Evolutionary conservation across 2,888 invertebrate species (phyloP), one percentile per base, ranked within the genome.

Genomic region (Leptinotarsa tumamoca): DNA sequence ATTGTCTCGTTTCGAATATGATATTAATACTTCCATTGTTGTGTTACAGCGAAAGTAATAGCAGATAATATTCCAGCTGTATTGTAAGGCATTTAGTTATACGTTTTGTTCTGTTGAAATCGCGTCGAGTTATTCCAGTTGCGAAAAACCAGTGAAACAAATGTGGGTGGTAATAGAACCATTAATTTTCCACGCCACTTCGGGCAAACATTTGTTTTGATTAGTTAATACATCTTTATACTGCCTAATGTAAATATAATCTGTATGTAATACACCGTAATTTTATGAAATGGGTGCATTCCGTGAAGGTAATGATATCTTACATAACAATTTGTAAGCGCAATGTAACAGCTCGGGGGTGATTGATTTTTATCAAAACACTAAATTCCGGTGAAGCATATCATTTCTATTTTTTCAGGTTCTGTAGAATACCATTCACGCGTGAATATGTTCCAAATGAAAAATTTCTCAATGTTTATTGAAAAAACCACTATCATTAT

Each of bases 131-230:
- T 63, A 5, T n/a, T n/a, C 33, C n/a, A 43, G 63, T 63, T 43
- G 43, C 7, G 33, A 63, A 63, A 63, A 63, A 63, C 27, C 23
- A 58, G 17, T 63, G 27, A 13, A 63, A 33, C 43, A 63, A 33
- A 63, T 63, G 63, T 63, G 63, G 63, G 63, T 63, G 63, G 63
- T 63, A 63, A 63, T 63, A 33, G 63, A 63, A 43, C 63, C 43
- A 63, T 63, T 63, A 63, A 63, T 63, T 63, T 63, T 43, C 63
- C 17, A 17, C 18, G 33, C 15, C 7, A 33, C 43, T 63, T 43
- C 17, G 21, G 63, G 63, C 63, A 63, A 63, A 17, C 63, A 58
- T 63, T 63, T 63, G 33, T 43, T 63, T 63, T 33, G 63, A 63
- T 63, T 63, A 63, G 63, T 33, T 63, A 63, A 63, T 63, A 63